A percentile compares a stretch with the other conserved stretches of the same genome.
Evolutionary conservation across 2,888 invertebrate genomes (phyloP).

Genomic region (Drosophila recens): DNA sequence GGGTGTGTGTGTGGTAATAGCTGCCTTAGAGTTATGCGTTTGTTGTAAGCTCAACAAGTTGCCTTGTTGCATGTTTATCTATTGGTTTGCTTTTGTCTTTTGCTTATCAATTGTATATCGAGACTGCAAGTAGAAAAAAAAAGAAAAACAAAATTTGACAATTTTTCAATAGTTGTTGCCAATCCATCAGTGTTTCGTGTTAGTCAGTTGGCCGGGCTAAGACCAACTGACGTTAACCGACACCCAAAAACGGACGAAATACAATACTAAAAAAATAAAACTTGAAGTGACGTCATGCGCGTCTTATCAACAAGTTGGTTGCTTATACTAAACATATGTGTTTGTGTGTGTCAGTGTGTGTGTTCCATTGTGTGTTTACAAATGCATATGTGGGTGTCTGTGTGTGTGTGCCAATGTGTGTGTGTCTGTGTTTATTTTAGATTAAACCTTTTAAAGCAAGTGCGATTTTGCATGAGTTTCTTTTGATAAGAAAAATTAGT

Average conservation of each 20-base stretch:
- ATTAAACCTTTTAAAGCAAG: slow-evolving; percentile 12
- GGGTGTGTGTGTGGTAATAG: slow-evolving; percentile 28
- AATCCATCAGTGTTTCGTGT: slow-evolving; percentile 32
- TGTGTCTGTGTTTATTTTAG: slow-evolving; percentile 11
- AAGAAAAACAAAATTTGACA: slow-evolving; percentile 34
- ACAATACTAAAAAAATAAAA: slow-evolving; percentile 13
- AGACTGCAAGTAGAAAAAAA: slow-evolving; percentile 75
- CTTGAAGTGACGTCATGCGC: slow-evolving; percentile 19
- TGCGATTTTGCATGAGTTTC: not conserved
- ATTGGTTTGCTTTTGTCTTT: slow-evolving; percentile 28
- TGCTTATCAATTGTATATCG: slow-evolving; percentile 75
- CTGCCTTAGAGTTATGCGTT: slow-evolving; percentile 50
- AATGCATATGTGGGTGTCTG: slow-evolving; percentile 4
- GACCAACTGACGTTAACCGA: slow-evolving; percentile 34
- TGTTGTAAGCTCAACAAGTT: slow-evolving; percentile 56
- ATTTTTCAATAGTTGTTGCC: slow-evolving; percentile 20
- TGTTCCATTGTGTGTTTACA: not conserved
- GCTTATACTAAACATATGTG: slow-evolving; percentile 14
- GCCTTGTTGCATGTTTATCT: slow-evolving; percentile 51
- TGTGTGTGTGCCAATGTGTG: slow-evolving; percentile 8
- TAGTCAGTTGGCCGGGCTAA: slow-evolving; percentile 15
- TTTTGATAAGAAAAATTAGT: not conserved
- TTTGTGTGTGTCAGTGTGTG: slow-evolving; percentile 11
- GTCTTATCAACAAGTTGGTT: slow-evolving; percentile 27
- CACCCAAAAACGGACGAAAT: slow-evolving; percentile 29